Evolutionary conservation across 2,113 vertebrate genomes (phyloP).

Genomic region (Mixornis gularis): DNA sequence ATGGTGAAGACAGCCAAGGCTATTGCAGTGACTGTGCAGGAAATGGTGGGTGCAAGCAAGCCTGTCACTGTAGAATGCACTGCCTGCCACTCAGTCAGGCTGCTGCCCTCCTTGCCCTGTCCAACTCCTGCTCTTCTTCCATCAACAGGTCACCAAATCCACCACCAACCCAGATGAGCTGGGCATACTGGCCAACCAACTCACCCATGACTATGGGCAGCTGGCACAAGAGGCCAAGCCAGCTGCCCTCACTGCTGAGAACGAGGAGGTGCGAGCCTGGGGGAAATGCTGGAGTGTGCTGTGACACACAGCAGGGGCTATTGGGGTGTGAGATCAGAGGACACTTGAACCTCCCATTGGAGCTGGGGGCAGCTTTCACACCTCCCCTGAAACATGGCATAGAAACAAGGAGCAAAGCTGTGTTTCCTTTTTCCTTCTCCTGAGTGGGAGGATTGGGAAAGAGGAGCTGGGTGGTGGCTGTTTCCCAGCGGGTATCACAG

Average conservation of each 20-base stretch:
- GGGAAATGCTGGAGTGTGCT: neutral
- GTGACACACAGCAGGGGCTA: neutral
- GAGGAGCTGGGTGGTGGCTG: neutral
- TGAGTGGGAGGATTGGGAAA: neutral
- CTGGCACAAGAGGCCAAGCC: slow-evolving; percentile 89
- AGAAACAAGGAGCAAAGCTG: neutral
- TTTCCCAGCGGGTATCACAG: neutral
- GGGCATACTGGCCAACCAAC: slow-evolving; percentile 89
- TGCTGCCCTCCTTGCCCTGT: neutral
- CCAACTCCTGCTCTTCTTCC: neutral
- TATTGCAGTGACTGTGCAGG: slow-evolving; percentile 94
- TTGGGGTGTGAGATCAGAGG: neutral
- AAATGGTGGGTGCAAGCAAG: slow-evolving; percentile 81
- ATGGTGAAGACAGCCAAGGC: slow-evolving; percentile 98
- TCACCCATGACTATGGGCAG: slow-evolving; percentile 91
- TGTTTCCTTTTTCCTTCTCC: neutral
- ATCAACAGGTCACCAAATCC: slow-evolving; percentile 89
- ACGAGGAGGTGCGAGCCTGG: slow-evolving; percentile 75
- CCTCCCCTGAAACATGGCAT: neutral
- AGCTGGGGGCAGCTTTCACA: neutral
- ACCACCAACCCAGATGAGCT: slow-evolving; percentile 92
- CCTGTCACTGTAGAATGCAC: neutral
- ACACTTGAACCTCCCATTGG: rapidly evolving
- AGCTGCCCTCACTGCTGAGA: slow-evolving; percentile 89
- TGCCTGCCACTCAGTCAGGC: neutral